Percentiles rank a stretch among this genome's conserved stretches.
Conservation (phyloP, 2,113 vertebrate genomes). For the Oreocharis arfaki region DNA sequence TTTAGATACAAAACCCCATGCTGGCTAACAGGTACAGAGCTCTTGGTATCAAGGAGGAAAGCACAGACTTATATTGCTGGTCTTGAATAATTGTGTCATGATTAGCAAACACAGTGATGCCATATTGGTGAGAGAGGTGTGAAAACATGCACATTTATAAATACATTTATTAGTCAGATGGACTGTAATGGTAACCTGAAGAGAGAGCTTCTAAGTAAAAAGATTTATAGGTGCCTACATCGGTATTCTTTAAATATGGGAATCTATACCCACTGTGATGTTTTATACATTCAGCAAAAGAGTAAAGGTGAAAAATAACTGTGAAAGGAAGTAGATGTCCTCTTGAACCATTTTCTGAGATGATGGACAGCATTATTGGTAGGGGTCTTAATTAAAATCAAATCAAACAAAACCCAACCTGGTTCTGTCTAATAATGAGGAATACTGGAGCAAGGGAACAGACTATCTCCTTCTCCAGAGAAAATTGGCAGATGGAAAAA, state of each 20-base stretch:
- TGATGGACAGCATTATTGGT: slow-evolving; percentile 8
- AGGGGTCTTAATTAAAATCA: slow-evolving; percentile 45
- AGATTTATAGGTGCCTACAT: slow-evolving; percentile 12
- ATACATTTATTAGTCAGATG: slow-evolving; percentile 8
- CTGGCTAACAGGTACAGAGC: neutral
- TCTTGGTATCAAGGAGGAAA: neutral
- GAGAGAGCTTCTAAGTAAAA: neutral
- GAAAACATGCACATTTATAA: slow-evolving; percentile 2
- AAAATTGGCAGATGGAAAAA: slow-evolving; percentile 37
- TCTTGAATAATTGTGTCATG: neutral
- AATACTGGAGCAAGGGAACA: neutral
- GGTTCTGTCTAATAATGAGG: neutral
- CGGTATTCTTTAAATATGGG: neutral
- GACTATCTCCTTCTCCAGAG: slow-evolving; percentile 8
- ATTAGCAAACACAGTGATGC: neutral
- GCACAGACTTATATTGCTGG: neutral
- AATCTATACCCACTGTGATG: slow-evolving; percentile 16
- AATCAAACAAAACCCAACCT: neutral
- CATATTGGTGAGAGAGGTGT: neutral
- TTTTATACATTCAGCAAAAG: neutral
- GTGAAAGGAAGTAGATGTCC: neutral
- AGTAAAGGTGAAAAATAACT: slow-evolving; percentile 30
- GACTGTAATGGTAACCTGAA: neutral
- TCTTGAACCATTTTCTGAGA: slow-evolving; percentile 18
- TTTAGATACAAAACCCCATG: neutral